Conservation (phyloP, 2,113 vertebrate species). For the Suricata suricatta region DNA sequence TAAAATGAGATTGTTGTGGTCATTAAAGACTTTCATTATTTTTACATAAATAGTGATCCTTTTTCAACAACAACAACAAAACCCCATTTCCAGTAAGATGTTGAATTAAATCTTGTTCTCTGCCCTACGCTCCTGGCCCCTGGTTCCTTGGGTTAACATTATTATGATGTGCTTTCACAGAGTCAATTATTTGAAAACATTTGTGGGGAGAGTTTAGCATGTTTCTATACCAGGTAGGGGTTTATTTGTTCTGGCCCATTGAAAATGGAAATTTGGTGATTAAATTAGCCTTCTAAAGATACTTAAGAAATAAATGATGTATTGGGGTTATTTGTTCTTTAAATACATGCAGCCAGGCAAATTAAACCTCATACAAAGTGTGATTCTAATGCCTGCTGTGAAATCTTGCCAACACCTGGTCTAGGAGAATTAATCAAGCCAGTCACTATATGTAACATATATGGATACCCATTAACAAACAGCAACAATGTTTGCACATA, state of each 20-base stretch:
- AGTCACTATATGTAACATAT: background rate
- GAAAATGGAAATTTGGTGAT: conserved; percentile 29
- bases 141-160: background rate
- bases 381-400: background rate
- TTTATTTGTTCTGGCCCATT: background rate
- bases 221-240: background rate
- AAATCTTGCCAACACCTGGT: background rate
- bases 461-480: background rate
- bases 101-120: background rate
- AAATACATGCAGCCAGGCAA: background rate
- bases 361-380: background rate
- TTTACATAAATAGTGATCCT: background rate
- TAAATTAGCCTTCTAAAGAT: conserved; percentile 1
- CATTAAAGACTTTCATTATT: background rate
- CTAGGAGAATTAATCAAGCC: background rate
- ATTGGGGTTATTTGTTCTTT: conserved; percentile 10
- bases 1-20: background rate
- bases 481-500: background rate
- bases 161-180: background rate
- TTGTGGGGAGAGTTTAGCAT: background rate
- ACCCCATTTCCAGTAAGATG: background rate
- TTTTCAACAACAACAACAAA: background rate
- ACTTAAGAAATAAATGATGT: conserved; percentile 32
- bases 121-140: rapidly evolving
- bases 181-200: background rate